Evolutionary conservation across 2,797 vertebrate species (phyloP).

Genomic region (Sebastes paucispinis): DNA sequence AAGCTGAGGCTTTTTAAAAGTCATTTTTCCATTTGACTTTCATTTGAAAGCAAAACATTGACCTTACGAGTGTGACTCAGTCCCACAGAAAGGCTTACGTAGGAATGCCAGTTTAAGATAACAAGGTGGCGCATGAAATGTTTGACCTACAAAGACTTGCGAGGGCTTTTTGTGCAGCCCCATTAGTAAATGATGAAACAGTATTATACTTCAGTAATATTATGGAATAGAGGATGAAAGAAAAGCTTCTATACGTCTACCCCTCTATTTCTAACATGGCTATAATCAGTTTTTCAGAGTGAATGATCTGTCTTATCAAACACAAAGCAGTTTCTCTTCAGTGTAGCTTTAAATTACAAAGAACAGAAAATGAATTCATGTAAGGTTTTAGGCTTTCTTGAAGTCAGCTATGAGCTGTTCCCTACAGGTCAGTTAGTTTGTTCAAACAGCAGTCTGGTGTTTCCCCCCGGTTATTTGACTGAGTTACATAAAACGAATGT

Average conservation of each 20-base stretch:
- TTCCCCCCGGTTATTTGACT: constrained; percentile 1
- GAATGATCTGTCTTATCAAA: neutral
- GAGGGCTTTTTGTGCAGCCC: neutral
- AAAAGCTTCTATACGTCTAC: neutral
- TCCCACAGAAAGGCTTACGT: neutral
- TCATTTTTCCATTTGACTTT: neutral
- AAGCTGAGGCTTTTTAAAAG: neutral
- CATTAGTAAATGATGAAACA: neutral
- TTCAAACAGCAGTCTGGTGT: neutral
- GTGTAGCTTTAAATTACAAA: neutral
- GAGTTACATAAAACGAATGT: constrained; percentile 2
- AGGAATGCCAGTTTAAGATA: constrained; percentile 1
- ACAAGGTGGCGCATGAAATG: neutral
- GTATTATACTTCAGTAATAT: neutral
- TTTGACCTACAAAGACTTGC: neutral
- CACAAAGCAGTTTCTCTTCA: neutral
- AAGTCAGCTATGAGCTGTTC: neutral
- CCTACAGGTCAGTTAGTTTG: neutral
- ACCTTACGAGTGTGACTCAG: neutral
- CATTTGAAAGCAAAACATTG: neutral
- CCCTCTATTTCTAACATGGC: neutral
- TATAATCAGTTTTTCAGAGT: neutral
- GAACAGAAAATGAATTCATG: neutral
- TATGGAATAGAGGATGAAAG: neutral
- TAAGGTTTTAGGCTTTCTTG: neutral